Evolutionary conservation across 2,113 vertebrate genomes (phyloP), one percentile per base, ranked within the genome.

Genomic region (Leptobrachium ailaonicum): DNA sequence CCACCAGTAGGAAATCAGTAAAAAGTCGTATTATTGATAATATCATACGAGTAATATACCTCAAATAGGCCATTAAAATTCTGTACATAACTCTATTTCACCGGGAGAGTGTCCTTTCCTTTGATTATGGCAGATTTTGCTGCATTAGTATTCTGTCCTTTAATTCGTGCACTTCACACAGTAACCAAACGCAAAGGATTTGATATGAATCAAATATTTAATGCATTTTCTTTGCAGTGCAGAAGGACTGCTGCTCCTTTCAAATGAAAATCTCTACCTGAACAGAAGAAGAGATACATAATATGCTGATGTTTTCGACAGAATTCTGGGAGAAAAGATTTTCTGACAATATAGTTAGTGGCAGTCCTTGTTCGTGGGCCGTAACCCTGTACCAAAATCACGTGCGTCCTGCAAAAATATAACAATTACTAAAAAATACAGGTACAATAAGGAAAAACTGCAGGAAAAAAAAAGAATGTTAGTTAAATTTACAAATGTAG

Each of bases 171-270:
- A 76, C 75, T 76, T 77, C 75, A 77, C 75, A 77, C 64, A 69
- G 75, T 54, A 77, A 77, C 75, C 40, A 14, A 77, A 50, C 10
- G 66, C 53, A 69, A 58, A 77, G 75, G 66, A 77, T 69, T 69
- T 69, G 66, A 77, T 68, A 77, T 69, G 66, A 77, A 68, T 77
- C 75, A 77, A 69, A 58, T 77, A 76, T 67, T 50, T 67, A 67
- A 64, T 75, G 43, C 62, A 75, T 50, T 75, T 76, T 76, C 62
- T 67, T 41, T 66, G 64, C 63, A 11, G 4, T 63, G 42, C 62
- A 58, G n/a, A 60, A 77, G 56, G n/a, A 41, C 53, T 45, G 60
- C 66, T 77, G 56, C 53, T 50, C 60, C 47, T 40, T 41, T 6
- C 41, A 70, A 50, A 43, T 3, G 64, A 68, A n/a, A 56, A 11